Evolutionary conservation across 2,888 invertebrate species (phyloP).

Genomic region (Cantharis rufa): DNA sequence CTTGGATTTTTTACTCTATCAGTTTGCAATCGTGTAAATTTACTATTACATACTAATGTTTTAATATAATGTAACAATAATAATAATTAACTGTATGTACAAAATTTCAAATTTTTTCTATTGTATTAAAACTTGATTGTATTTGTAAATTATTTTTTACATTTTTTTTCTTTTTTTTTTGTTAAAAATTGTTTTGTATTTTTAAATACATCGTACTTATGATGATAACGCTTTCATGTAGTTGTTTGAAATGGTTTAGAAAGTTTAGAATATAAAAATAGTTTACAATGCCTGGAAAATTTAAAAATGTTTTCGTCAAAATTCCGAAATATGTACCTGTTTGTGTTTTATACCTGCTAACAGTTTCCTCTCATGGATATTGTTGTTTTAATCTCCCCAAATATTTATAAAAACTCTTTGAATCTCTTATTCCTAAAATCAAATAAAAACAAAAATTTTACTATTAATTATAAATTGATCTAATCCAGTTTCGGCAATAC

Average conservation of each 20-base stretch:
- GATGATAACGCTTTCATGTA: not conserved
- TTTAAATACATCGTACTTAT: not conserved
- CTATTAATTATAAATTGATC: too few species aligned
- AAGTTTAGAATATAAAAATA: not conserved
- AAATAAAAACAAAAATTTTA: too few species aligned
- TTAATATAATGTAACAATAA: not conserved
- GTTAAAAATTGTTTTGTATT: not conserved
- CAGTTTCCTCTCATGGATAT: not conserved
- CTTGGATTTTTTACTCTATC: not conserved
- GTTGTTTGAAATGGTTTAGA: not conserved
- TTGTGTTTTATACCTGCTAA: too few species aligned
- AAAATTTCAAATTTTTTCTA: not conserved
- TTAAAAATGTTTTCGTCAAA: not conserved
- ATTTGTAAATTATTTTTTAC: not conserved
- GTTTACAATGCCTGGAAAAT: not conserved
- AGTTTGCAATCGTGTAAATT: not conserved
- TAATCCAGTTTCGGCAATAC: not conserved
- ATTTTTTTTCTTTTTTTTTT: not conserved
- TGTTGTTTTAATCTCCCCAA: not conserved
- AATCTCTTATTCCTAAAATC: too few species aligned
- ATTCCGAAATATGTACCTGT: not conserved
- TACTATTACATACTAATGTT: not conserved
- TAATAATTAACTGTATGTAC: not conserved
- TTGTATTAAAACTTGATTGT: not conserved
- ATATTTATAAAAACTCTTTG: not conserved